phyloP scores from a whole-genome alignment of 1,140 invertebrate species.

The Anastrepha ludens region DNA sequence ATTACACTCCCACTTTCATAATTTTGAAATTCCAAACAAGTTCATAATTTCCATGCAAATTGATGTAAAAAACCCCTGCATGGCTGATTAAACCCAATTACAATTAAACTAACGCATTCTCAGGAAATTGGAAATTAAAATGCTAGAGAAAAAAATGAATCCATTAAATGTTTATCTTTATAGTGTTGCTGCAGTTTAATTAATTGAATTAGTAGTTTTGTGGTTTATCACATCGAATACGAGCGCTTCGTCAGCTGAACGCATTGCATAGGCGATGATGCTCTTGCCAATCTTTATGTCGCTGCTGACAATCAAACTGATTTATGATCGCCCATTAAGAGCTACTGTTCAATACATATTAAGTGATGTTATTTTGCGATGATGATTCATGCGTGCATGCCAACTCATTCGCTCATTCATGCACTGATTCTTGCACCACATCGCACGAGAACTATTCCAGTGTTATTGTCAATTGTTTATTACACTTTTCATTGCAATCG shows the following conservation, averaged over 20 bases:
- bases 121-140: background rate
- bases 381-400: constrained; percentile 30
- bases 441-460: constrained; percentile 11
- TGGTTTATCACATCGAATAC: background rate
- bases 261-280: constrained; percentile 11
- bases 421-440: background rate
- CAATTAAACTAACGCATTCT: constrained; percentile 3
- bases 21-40: background rate
- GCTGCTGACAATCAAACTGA: constrained; percentile 25
- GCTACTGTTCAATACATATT: background rate
- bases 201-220: constrained; percentile 1
- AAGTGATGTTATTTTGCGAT: background rate
- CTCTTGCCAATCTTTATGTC: constrained; percentile 2
- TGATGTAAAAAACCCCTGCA: background rate
- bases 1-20: background rate
- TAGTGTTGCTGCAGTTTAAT: background rate
- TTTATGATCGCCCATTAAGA: background rate
- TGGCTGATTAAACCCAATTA: background rate
- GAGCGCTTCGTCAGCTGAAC: background rate
- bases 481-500: constrained; percentile 11
- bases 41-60: constrained; percentile 26
- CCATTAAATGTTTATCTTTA: background rate
- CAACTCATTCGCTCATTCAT: background rate
- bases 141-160: background rate
- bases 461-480: constrained; percentile 43